Percentiles rank a stretch among this genome's conserved stretches.
Conservation (phyloP, 2,888 invertebrate genomes). For the Caenorhabditis doughertyi region DNA sequence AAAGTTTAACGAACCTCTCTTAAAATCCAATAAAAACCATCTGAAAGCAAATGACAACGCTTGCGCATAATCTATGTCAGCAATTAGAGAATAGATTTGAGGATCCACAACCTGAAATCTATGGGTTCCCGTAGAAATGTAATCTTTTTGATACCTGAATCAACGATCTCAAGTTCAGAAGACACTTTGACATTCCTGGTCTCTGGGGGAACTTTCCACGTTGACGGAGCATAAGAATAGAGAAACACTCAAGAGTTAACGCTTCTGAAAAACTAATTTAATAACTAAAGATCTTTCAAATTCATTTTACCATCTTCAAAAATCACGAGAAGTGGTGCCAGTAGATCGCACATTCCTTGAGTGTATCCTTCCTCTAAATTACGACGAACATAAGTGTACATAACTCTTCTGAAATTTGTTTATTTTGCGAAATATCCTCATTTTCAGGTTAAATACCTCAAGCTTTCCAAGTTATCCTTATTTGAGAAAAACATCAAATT, state of each 20-base stretch:
- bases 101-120: conserved; percentile 83
- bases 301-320: conserved; percentile 88
- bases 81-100: conserved; percentile 85
- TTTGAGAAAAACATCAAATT: conserved; percentile 93
- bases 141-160: conserved; percentile 83
- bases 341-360: conserved; percentile 98
- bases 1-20: no score
- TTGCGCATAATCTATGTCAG: conserved; percentile 95
- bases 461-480: conserved; percentile 91
- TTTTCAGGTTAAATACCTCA: conserved; percentile 54
- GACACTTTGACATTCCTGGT: conserved; percentile 95
- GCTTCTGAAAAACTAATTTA: conserved; percentile 86
- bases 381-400: conserved; percentile 93
- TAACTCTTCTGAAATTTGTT: conserved; percentile 65
- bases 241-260: conserved; percentile 93
- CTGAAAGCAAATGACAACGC: conserved; percentile 96
- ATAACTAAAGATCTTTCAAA: not conserved
- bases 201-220: conserved; percentile 93
- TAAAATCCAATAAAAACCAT: conserved; percentile 97
- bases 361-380: conserved; percentile 95
- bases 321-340: conserved; percentile 93
- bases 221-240: conserved; percentile 93
- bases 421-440: not conserved
- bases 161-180: conserved; percentile 92
- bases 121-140: no score